Conservation (phyloP, 1,140 invertebrate species). For the Leptopilina clavipes region DNA sequence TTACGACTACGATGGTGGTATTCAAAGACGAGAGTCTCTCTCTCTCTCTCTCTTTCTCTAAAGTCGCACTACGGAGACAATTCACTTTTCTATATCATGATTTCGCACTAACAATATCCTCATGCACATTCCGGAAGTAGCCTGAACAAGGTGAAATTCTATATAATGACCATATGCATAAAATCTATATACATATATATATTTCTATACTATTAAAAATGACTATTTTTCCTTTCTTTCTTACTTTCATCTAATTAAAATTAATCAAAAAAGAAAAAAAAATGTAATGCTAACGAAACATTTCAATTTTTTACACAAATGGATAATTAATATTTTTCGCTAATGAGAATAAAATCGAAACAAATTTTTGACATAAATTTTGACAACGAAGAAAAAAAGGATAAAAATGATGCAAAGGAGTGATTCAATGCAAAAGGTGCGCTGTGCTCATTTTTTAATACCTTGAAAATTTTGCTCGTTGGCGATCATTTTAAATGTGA, state of each 20-base stretch:
- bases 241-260: no score
- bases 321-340: no score
- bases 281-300: no score
- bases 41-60: background rate
- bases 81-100: background rate
- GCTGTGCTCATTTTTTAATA: slow-evolving; percentile 7
- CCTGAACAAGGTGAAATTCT: slow-evolving; percentile 7
- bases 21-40: background rate
- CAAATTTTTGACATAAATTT: no score
- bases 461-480: slow-evolving; percentile 8
- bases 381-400: no score
- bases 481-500: background rate
- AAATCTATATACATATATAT: background rate
- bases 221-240: background rate
- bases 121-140: slow-evolving; percentile 6
- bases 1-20: slow-evolving; percentile 9
- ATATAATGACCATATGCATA: background rate
- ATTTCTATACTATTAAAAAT: background rate
- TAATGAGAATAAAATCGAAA: no score
- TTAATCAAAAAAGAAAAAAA: no score
- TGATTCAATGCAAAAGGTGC: slow-evolving; percentile 9
- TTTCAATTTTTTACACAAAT: no score
- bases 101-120: slow-evolving; percentile 15
- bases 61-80: slow-evolving; percentile 6
- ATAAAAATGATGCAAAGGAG: slow-evolving; percentile 11